Base-by-base conservation (phyloP, 1,140 invertebrate genomes). In the Zaprionus tsacasi region DNA sequence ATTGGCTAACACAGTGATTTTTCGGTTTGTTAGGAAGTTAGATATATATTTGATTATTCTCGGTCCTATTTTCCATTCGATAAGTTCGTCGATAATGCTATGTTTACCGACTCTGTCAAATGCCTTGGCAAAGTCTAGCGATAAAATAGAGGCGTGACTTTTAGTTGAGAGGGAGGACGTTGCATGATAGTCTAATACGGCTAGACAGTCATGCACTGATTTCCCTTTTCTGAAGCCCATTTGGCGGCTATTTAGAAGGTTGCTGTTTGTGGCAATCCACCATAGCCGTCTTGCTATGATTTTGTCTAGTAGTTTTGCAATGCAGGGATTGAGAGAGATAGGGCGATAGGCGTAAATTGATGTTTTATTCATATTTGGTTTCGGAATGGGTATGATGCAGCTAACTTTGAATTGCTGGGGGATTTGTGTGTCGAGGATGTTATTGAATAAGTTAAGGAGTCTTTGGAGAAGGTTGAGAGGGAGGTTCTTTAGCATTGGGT, bases 311-410 rank as follows among this genome's bases (percentile, higher is more conserved):
- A 40, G n/a, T 40, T 40, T 40, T 40, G 38, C 38, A 40, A 40
- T 40, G 38, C 38, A 40, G 38, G 38, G 38, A 40, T 40, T 40
- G 38, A 40, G 38, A 40, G 38, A 40, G 38, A 40, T 40, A 6
- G 38, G 38, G 13, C 38, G 38, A 40, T 40, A 40, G 38, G 38
- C 38, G 38, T 40, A n/a, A n/a, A 40, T 40, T 40, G 13, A 40
- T 40, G 38, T n/a, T 40, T 40, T 40, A 40, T n/a, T 40, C 38
- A 40, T 40, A 40, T 40, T 40, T 40, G 38, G 38, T 40, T 40
- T 40, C 13, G 13, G 38, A n/a, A 40, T 40, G 13, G 38, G 38
- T 40, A 40, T 40, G 13, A 40, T 40, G 38, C 38, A 40, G 38
- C 38, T 40, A 6, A 13, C 38, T 40, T 40, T 40, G 38, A 40